Conservation (phyloP, 30 jellyfish, hydroid and myxozoan species). For the Catostylus mosaicus region DNA sequence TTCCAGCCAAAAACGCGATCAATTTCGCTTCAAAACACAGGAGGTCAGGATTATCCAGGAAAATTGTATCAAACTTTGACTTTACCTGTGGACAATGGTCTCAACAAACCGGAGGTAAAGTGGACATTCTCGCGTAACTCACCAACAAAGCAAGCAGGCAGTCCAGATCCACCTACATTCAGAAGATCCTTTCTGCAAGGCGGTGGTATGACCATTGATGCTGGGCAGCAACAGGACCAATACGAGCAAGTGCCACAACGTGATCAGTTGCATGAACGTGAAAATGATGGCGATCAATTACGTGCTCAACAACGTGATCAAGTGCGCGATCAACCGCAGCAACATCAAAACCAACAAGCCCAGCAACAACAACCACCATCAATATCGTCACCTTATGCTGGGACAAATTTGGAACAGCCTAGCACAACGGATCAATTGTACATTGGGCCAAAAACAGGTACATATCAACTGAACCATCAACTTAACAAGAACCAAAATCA, state of each 20-base stretch:
- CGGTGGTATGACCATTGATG: neutral
- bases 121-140: conserved; percentile 39
- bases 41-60: conserved; percentile 49
- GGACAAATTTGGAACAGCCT: neutral
- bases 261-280: neutral
- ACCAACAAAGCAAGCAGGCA: conserved; percentile 23
- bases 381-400: neutral
- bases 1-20: conserved; percentile 48
- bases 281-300: neutral
- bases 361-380: neutral
- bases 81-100: conserved; percentile 31
- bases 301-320: neutral
- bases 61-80: conserved; percentile 53
- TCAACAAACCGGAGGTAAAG: neutral
- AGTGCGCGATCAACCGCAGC: neutral
- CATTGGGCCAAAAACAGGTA: conserved; percentile 37
- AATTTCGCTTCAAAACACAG: conserved; percentile 17
- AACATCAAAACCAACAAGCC: neutral
- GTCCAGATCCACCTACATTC: conserved; percentile 6
- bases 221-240: neutral
- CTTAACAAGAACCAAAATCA: neutral
- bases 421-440: conserved; percentile 12
- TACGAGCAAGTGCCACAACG: neutral
- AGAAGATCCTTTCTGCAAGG: conserved; percentile 21
- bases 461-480: conserved; percentile 43